phyloP scores from a whole-genome alignment of 2,888 invertebrate genomes.

The Orchesella flavescens region DNA sequence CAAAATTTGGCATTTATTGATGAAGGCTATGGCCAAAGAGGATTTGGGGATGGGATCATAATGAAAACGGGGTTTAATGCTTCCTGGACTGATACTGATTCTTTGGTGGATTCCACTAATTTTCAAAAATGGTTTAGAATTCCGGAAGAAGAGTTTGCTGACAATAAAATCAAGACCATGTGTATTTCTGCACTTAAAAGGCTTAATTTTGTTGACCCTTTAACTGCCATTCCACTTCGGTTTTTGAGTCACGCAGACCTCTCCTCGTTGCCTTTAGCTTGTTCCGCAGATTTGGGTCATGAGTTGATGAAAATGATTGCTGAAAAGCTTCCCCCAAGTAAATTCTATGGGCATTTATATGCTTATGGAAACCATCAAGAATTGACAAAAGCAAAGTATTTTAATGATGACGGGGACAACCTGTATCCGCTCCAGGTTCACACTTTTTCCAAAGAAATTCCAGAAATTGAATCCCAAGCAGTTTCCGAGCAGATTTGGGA shows the following conservation, averaged over 20 bases:
- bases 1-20: slow-evolving; percentile 63
- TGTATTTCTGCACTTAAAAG: slow-evolving; percentile 16
- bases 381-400: slow-evolving; percentile 46
- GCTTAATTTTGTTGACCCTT: background rate
- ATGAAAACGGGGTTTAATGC: slow-evolving; percentile 62
- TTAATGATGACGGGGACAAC: background rate
- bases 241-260: background rate
- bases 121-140: slow-evolving; percentile 1
- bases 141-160: background rate
- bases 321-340: background rate
- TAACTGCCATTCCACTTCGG: background rate
- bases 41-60: slow-evolving; percentile 62
- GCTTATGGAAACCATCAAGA: slow-evolving; percentile 51
- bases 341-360: slow-evolving; percentile 1
- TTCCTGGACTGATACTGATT: slow-evolving; percentile 45
- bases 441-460: slow-evolving; percentile 3
- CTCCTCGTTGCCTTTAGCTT: background rate
- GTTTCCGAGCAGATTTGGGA: slow-evolving; percentile 13
- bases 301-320: slow-evolving; percentile 14
- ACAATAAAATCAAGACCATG: background rate
- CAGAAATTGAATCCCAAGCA: background rate
- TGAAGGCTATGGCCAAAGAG: slow-evolving; percentile 69
- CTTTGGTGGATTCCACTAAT: background rate
- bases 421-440: background rate
- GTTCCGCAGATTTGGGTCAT: background rate